Base-by-base conservation (phyloP, 2,888 invertebrate species). In the Andrena fulva region DNA sequence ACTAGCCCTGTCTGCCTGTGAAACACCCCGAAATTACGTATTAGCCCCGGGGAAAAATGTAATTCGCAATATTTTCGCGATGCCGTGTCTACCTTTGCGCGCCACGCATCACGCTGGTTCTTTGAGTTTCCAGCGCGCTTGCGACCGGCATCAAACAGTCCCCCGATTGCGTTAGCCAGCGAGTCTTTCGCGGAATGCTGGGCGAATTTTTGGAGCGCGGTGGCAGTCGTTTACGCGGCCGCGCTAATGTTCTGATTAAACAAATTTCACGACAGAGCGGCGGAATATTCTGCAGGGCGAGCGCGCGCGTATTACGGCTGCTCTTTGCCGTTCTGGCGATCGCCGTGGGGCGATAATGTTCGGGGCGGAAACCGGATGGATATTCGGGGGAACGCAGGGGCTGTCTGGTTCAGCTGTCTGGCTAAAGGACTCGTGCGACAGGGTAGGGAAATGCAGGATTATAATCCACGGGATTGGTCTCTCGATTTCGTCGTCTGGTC, bases 1-100 rank as follows among this genome's bases (percentile, higher is more conserved):
- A 82, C 79, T 69, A 79, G 64, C 63, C 63, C 63, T 31, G 69
- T 70, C 72, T 67, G 56, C 66, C 72, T 20, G 50, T 67, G 82
- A 80, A 85, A 85, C 83, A 76, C 69, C 62, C 66, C 35, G 66
- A 85, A 85, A 85, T 85, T 82, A 80, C 79, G 68, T 82, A 76
- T 85, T 80, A 82, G 35, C 69, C 64, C 50, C 54, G 79, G 68
- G 68, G 72, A 74, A 79, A 72, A 79, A 85, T 59, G 82, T 73
- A 85, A 85, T 81, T 71, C 75, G 56, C 85, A 42, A 70, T 79
- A 82, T 82, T 85, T 76, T 52, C 73, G 70, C 56, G 56, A 56
- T 56, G 35, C 64, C 50, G 10, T 35, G 24, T 7, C 62, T 76
- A 56, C 52, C 71, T 69, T 62, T 60, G 8, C 20, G 42, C 63